Evolutionary conservation across 2,113 vertebrate species (phyloP).

Genomic region (Bubo scandiacus): DNA sequence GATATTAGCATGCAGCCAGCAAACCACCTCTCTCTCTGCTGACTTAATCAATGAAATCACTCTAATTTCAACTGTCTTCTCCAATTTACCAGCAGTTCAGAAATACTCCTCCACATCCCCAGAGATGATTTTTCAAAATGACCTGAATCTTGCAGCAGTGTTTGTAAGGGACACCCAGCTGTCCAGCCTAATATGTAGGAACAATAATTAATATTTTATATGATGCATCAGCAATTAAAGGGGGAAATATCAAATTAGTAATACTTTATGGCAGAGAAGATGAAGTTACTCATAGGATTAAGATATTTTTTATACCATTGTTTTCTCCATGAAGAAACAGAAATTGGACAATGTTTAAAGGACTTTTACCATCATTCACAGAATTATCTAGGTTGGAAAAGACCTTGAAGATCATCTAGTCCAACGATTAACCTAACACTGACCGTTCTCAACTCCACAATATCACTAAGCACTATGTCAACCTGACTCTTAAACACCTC

Average conservation of each 20-base stretch:
- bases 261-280: constrained; percentile 53
- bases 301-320: not conserved
- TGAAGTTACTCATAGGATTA: not conserved
- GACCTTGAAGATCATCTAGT: too few species aligned
- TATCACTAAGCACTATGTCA: too few species aligned
- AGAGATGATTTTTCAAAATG: constrained; percentile 38
- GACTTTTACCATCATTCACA: not conserved
- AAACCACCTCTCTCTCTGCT: constrained; percentile 53
- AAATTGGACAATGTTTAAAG: not conserved
- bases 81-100: constrained; percentile 45
- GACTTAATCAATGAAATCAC: constrained; percentile 60
- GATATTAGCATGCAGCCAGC: constrained; percentile 13
- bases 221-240: constrained; percentile 10
- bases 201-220: constrained; percentile 55
- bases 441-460: too few species aligned
- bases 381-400: too few species aligned
- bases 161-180: not conserved
- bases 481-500: too few species aligned
- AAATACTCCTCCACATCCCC: not conserved
- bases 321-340: not conserved
- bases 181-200: constrained; percentile 1
- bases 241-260: constrained; percentile 20
- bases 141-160: not conserved
- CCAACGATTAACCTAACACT: too few species aligned
- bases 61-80: constrained; percentile 60